phyloP scores from a whole-genome alignment of 2,797 vertebrate species.

The Trachurus trachurus region DNA sequence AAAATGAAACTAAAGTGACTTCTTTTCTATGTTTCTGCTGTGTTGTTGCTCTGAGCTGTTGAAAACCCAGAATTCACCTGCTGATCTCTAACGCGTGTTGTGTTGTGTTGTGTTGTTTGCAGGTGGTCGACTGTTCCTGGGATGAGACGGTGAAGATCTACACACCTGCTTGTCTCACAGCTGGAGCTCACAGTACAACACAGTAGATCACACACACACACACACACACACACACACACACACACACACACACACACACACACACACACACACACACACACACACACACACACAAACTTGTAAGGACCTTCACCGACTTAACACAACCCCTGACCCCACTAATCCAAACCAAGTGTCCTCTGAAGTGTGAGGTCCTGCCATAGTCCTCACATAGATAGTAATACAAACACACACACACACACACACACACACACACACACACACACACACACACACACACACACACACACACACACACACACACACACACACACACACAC shows the following conservation, averaged over 20 bases:
- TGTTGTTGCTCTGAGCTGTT: no score
- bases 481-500: background rate
- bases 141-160: constrained; percentile 97
- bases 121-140: constrained; percentile 98
- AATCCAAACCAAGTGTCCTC: background rate
- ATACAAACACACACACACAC: background rate
- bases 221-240: background rate
- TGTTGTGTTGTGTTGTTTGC: constrained; percentile 44
- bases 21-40: no score
- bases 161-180: constrained; percentile 87
- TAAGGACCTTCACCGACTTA: background rate
- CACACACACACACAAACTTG: background rate
- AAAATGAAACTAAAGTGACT: no score
- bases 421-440: background rate
- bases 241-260: background rate
- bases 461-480: background rate
- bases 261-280: background rate
- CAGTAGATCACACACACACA: background rate
- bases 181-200: constrained; percentile 16
- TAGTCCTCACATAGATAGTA: background rate
- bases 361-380: background rate
- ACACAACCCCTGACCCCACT: background rate
- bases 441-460: background rate
- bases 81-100: background rate
- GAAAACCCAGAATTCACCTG: background rate